Base-by-base conservation (phyloP, 2,797 vertebrate species). In the Ctenopoma kingsleyae region DNA sequence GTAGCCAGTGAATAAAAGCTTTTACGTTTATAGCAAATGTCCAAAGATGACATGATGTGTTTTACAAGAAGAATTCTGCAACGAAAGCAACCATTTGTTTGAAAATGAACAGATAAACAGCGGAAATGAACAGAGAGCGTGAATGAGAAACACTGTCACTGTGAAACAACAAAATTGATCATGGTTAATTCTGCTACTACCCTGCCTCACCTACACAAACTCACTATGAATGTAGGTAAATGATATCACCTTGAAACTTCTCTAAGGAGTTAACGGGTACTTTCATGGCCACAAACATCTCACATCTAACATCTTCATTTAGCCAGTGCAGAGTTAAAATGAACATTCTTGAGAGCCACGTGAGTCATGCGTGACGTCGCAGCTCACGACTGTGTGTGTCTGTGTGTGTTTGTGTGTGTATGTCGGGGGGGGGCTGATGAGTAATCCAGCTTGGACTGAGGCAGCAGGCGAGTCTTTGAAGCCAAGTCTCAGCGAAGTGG, bases 391-490 rank as follows among this genome's bases (percentile, higher is more conserved):
- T 76, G 60, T 70, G 74, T 67, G 60, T 62, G 27, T 1, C 0
- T 1, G 27, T 7, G 27, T 6, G 27, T 1, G 27, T 7, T 5
- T 30, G 27, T 30, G 27, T 30, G 27, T 30, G 27, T 30, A 6
- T 30, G 27, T 30, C 5, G 6, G 27, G 5, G 27, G 58, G 51
- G 75, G 69, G 61, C 65, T 73, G 74, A 86, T 87, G 88, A 90
- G 80, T 90, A 89, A 90, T 89, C 80, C 72, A 60, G 74, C 69
- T 63, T 66, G 79, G 84, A 77, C 81, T 55, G 35, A 87, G 47
- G 74, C 77, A 75, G 74, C 65, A 84, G 68, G 57, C 19, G 7
- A 82, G 78, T 10, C 46, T 85, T 77, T 78, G 61, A 83, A 78
- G 75, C 62, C 35, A 38, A 64, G 38, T 81, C 81, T 68, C 71